Evolutionary conservation across 2,113 vertebrate genomes (phyloP).

Genomic region (Gobiocypris rarus): DNA sequence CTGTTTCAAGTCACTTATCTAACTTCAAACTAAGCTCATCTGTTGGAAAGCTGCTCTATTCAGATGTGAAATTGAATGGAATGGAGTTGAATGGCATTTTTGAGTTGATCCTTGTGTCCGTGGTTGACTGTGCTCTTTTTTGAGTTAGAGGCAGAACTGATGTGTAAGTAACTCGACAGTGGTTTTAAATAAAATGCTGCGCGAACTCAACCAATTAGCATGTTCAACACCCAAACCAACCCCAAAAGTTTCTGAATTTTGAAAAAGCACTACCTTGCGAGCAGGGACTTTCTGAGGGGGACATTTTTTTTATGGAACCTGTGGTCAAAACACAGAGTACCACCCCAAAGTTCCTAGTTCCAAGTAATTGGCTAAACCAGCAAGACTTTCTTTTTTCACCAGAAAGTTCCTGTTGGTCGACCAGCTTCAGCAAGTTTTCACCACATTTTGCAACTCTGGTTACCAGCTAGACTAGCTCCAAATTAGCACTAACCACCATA

Average conservation of each 20-base stretch:
- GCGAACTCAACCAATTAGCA: too few species aligned
- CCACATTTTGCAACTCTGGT: neutral
- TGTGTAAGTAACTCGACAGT: too few species aligned
- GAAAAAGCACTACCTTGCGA: too few species aligned
- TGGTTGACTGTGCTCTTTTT: neutral
- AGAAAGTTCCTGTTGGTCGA: neutral
- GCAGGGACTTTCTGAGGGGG: too few species aligned
- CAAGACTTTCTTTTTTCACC: neutral
- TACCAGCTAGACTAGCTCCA: neutral
- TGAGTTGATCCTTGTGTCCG: neutral
- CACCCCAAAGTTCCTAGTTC: too few species aligned
- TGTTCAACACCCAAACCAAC: too few species aligned
- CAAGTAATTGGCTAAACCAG: neutral
- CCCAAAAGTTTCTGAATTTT: too few species aligned
- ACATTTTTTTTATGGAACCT: too few species aligned
- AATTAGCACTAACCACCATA: neutral
- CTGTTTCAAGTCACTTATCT: too few species aligned
- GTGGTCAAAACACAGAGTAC: too few species aligned
- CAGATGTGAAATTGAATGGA: neutral
- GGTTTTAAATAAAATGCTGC: too few species aligned
- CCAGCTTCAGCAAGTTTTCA: neutral
- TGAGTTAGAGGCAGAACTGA: neutral
- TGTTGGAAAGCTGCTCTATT: neutral
- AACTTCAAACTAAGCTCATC: neutral
- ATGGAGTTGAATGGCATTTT: neutral